Evolutionary conservation across 2,888 invertebrate species (phyloP).

Genomic region (Amorpha juglandis): DNA sequence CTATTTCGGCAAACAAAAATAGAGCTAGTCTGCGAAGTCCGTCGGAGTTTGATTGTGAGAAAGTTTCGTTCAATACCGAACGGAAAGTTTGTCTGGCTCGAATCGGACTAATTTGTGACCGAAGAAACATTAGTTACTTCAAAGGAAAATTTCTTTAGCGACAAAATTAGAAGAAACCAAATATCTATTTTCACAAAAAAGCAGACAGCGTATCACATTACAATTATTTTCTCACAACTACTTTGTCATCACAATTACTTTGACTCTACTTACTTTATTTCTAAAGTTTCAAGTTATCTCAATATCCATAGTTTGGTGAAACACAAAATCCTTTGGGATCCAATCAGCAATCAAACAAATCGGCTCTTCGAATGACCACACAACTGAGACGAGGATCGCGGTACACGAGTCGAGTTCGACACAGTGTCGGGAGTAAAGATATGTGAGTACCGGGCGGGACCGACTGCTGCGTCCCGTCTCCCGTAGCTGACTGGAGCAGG

Average conservation of each 20-base stretch:
- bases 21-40: conserved; percentile 45
- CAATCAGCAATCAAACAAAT: conserved; percentile 49
- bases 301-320: conserved; percentile 62
- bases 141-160: background rate
- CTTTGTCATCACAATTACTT: no score
- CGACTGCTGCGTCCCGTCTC: conserved; percentile 70
- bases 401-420: conserved; percentile 51
- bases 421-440: conserved; percentile 48
- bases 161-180: background rate
- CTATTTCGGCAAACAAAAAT: conserved; percentile 6
- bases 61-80: conserved; percentile 51
- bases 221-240: no score
- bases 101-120: conserved; percentile 42
- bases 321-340: conserved; percentile 56
- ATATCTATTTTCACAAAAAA: background rate
- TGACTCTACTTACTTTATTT: conserved; percentile 56
- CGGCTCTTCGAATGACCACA: conserved; percentile 56
- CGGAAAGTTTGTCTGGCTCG: conserved; percentile 51
- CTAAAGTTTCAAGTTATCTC: conserved; percentile 57
- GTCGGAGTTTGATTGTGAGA: conserved; percentile 48
- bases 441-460: conserved; percentile 49
- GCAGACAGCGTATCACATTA: conserved; percentile 1
- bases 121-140: conserved; percentile 46
- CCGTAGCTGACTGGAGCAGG: conserved; percentile 77
- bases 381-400: conserved; percentile 50